These are phyloP conservation scores for Anadara kagoshimensis DNA, from an alignment of 1,140 invertebrate genomes.

Conservation along the genomic window DNA sequence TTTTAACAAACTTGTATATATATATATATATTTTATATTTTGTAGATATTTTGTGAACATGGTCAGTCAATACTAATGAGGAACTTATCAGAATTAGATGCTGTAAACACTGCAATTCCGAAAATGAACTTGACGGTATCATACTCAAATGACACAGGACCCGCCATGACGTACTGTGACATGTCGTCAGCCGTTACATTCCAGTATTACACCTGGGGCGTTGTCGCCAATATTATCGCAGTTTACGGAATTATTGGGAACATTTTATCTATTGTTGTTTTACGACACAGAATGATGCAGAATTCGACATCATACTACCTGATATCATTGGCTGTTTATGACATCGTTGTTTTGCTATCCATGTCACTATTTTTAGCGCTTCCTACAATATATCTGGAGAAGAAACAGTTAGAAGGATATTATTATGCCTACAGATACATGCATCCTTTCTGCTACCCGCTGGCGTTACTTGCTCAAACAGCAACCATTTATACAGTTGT, in stretches of 20 bases:
- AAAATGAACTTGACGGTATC: no score
- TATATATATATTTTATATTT: no score
- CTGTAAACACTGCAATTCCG: no score
- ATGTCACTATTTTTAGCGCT: constrained; percentile 82
- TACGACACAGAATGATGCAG: constrained; percentile 66
- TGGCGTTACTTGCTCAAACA: constrained; percentile 83
- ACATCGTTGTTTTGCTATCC: constrained; percentile 78
- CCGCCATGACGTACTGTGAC: not conserved
- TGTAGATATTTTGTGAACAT: no score
- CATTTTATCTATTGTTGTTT: constrained; percentile 67
- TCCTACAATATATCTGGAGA: constrained; percentile 87
- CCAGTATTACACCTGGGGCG: constrained; percentile 64
- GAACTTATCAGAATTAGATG: no score
- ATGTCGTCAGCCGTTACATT: constrained; percentile 34
- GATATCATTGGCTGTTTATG: constrained; percentile 69
- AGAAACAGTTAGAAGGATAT: constrained; percentile 83
- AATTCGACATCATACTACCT: constrained; percentile 70
- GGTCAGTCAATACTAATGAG: no score
- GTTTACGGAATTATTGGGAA: constrained; percentile 73
- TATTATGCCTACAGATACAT: constrained; percentile 73
- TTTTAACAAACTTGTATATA: no score
- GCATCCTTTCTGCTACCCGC: constrained; percentile 76
- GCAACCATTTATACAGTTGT: constrained; percentile 91
- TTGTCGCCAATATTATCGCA: constrained; percentile 81
- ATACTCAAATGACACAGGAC: not conserved